Conservation (phyloP, 2,113 vertebrate genomes). For the Oriolus oriolus region DNA sequence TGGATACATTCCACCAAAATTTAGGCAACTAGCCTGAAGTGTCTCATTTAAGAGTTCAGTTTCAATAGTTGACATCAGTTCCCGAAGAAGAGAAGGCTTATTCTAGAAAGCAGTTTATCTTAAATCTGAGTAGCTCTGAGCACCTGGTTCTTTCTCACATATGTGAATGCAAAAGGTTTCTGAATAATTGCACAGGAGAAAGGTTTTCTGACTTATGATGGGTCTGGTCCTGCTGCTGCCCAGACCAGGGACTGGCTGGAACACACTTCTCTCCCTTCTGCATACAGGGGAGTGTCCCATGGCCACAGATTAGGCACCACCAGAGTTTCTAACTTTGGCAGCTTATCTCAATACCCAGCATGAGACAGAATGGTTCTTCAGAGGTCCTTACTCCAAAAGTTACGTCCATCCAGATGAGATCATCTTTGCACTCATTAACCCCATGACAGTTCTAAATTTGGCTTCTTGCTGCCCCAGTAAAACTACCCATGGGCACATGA, state of each 20-base stretch:
- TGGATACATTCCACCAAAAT: background rate
- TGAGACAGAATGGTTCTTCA: background rate
- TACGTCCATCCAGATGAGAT: background rate
- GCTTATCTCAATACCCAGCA: background rate
- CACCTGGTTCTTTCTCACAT: background rate
- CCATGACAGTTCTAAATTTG: background rate
- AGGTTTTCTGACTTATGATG: background rate
- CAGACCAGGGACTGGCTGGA: background rate
- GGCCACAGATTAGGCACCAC: background rate
- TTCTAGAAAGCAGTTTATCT: background rate
- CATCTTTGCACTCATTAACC: background rate
- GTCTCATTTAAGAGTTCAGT: background rate
- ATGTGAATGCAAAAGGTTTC: rapidly evolving
- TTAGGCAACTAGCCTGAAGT: background rate
- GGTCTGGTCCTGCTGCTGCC: background rate
- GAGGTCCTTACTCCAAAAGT: background rate
- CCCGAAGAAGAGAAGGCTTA: background rate
- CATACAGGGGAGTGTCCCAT: background rate
- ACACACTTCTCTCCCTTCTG: background rate
- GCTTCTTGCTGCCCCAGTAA: background rate
- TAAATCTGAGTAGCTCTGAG: background rate
- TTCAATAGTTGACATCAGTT: background rate
- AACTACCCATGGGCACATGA: background rate
- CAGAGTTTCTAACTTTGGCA: background rate
- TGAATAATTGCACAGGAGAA: background rate